phyloP scores from a whole-genome alignment of 2,888 invertebrate species.

The Papilio elwesi region DNA sequence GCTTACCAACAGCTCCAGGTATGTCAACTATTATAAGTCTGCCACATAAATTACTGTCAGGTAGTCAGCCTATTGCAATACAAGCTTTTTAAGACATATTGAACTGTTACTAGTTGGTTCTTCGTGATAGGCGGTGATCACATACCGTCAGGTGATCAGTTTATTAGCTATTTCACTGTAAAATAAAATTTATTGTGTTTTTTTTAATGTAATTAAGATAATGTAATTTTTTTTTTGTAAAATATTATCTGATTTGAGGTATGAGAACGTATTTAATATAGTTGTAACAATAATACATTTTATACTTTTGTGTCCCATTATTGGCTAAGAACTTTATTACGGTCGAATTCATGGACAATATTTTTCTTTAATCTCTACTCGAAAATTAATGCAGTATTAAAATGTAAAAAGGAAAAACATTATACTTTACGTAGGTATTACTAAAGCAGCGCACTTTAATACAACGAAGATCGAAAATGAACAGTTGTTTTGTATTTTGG shows the following conservation, averaged over 20 bases:
- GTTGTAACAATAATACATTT: conserved; percentile 2
- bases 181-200: not conserved
- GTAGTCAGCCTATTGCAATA: no score
- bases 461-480: not conserved
- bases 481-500: not conserved
- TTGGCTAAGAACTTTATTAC: conserved; percentile 20
- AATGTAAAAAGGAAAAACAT: not conserved
- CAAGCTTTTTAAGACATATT: no score
- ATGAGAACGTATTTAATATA: conserved; percentile 5
- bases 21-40: conserved; percentile 34
- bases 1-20: conserved; percentile 87
- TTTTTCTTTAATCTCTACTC: not conserved
- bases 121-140: no score
- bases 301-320: not conserved
- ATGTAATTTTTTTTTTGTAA: not conserved
- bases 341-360: conserved; percentile 12
- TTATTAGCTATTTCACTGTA: not conserved
- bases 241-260: not conserved
- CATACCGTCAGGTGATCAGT: not conserved
- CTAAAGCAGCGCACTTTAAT: not conserved
- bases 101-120: no score
- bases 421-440: not conserved
- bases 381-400: not conserved
- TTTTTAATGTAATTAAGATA: no score
- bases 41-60: no score